These are phyloP conservation scores for Drosophila pruinosa DNA, from an alignment of 1,140 invertebrate genomes.

Conservation along the genomic window DNA sequence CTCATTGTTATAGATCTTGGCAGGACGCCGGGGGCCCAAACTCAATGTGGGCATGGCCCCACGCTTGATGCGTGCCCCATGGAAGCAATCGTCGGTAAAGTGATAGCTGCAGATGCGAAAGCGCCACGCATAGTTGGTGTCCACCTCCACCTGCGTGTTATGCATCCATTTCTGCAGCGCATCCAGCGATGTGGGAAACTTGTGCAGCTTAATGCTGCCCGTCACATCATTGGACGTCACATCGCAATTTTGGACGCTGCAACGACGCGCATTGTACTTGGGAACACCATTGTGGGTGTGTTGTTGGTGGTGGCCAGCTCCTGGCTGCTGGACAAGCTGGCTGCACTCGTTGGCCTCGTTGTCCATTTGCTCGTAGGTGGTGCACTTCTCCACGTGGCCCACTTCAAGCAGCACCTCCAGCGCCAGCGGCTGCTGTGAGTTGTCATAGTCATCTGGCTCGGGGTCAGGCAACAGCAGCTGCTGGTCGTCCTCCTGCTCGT, in stretches of 20 bases:
- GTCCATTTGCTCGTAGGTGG: slow-evolving; percentile 60
- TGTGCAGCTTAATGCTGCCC: slow-evolving; percentile 57
- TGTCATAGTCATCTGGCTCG: not conserved
- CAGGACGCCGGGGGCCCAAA: slow-evolving; percentile 45
- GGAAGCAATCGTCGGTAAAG: slow-evolving; percentile 57
- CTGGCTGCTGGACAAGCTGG: not conserved
- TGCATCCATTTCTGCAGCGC: slow-evolving; percentile 66
- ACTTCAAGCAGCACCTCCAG: slow-evolving; percentile 65
- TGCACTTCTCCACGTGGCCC: slow-evolving; percentile 62
- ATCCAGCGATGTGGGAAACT: slow-evolving; percentile 52
- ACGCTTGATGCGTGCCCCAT: slow-evolving; percentile 44
- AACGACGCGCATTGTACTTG: slow-evolving; percentile 51
- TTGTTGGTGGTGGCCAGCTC: not conserved
- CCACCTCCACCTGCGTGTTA: slow-evolving; percentile 62
- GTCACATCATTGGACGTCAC: slow-evolving; percentile 41
- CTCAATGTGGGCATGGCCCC: slow-evolving; percentile 62
- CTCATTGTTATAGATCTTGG: slow-evolving; percentile 51
- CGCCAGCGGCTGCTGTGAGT: slow-evolving; percentile 34
- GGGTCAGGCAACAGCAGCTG: too few species aligned
- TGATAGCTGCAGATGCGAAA: slow-evolving; percentile 72
- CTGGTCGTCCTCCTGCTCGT: not conserved
- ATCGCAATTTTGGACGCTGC: slow-evolving; percentile 57
- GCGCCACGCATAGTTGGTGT: slow-evolving; percentile 58
- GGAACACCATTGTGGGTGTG: too few species aligned
- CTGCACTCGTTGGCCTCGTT: slow-evolving; percentile 6